phyloP scores from a whole-genome alignment of 2,113 vertebrate genomes.

The Ahaetulla prasina region DNA sequence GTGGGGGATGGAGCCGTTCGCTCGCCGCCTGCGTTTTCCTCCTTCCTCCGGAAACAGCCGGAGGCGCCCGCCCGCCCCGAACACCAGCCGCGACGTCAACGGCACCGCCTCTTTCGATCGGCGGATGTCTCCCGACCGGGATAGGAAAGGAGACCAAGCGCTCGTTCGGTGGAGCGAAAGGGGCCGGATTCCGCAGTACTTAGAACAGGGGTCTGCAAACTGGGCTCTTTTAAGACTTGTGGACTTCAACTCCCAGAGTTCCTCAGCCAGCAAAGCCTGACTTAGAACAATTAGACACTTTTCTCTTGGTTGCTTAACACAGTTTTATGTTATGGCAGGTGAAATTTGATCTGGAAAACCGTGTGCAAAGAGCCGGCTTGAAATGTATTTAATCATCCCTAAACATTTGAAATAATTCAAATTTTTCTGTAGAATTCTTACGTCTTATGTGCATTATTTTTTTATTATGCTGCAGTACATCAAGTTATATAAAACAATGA shows the following conservation, averaged over 20 bases:
- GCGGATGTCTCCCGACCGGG: not conserved
- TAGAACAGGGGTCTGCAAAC: too few relatives aligned
- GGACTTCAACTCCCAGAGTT: too few relatives aligned
- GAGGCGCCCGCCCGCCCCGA: slow-evolving; percentile 43
- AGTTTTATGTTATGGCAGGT: not conserved
- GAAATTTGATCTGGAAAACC: not conserved
- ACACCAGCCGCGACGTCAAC: slow-evolving; percentile 13
- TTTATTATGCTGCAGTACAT: not conserved
- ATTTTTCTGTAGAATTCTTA: not conserved
- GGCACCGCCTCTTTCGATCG: not conserved
- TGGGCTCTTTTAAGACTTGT: too few relatives aligned
- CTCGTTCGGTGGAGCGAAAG: not conserved
- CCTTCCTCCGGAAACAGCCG: slow-evolving; percentile 58
- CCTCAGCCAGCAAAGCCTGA: too few relatives aligned
- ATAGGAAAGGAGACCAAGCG: not conserved
- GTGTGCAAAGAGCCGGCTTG: not conserved
- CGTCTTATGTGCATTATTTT: not conserved
- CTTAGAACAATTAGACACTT: slow-evolving; percentile 32
- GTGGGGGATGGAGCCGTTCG: slow-evolving; percentile 33
- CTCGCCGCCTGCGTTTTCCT: slow-evolving; percentile 33
- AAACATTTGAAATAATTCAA: not conserved
- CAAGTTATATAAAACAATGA: not conserved
- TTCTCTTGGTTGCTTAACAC: not conserved
- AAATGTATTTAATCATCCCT: not conserved
- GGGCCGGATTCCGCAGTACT: too few relatives aligned